Base-by-base conservation (phyloP, 2,888 invertebrate genomes). In the Tenthredo notha region DNA sequence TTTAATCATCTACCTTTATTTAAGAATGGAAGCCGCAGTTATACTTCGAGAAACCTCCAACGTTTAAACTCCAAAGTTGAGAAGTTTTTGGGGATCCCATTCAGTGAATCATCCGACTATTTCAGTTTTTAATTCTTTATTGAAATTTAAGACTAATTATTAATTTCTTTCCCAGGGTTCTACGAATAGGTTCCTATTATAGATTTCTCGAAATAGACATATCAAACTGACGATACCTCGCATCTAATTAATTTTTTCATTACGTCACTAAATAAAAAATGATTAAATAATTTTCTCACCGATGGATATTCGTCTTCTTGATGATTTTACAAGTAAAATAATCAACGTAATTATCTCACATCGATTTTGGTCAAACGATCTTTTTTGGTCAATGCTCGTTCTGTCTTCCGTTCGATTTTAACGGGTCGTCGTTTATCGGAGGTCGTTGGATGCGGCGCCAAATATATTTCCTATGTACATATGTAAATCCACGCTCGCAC, bases 381-480 rank as follows among this genome's bases (percentile, higher is more conserved):
- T 61, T 40, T 40, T 61, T 58, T 58, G 61, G 61, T 80, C 61
- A 40, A 21, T 80, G 40, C 40, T 80, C 80, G 80, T 61, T 61
- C 40, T 80, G 40, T 80, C 80, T 80, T 80, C 80, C 80, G 80
- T 80, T 80, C 21, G 40, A 2, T 40, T 80, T 10, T 5, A 80
- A 80, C 80, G 80, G 80, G 80, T 80, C 80, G 80, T 80, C 80
- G 61, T 80, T 80, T 33, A 80, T 80, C 80, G 80, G 37, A 61
- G 80, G 40, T 80, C 80, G 80, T 80, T 80, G 61, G 80, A 80
- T 80, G 37, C 80, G 80, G 80, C 58, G 80, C 61, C 80, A 58
- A 80, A 54, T 61, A 61, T 80, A 61, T 80, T 80, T 80, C 40
- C 37, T 80, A 21, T 61, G 2, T 37, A 37, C 37, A 40, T 15